phyloP scores from a whole-genome alignment of 2,888 invertebrate species.

The Lottia gigantea region DNA sequence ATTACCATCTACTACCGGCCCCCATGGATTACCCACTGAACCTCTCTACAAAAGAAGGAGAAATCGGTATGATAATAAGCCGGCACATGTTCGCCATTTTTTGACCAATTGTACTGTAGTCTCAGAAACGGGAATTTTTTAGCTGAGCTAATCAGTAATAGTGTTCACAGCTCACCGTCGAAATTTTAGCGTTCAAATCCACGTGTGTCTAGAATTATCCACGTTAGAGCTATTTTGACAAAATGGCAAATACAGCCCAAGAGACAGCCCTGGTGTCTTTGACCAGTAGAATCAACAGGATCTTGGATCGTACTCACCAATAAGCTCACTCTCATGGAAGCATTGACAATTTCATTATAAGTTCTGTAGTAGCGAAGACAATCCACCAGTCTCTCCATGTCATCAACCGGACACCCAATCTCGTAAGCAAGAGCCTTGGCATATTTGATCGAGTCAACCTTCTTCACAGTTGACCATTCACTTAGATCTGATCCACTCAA shows the following conservation, averaged over 20 bases:
- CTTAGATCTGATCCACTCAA: conserved; percentile 69
- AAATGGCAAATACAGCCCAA: not conserved
- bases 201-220: too few species aligned
- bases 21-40: conserved; percentile 63
- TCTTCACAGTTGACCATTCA: conserved; percentile 63
- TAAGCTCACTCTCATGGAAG: conserved; percentile 57
- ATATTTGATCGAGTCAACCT: conserved; percentile 58
- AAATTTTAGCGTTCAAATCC: too few species aligned
- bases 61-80: not conserved
- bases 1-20: conserved; percentile 63
- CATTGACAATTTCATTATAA: conserved; percentile 63
- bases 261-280: too few species aligned
- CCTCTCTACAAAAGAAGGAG: conserved; percentile 45
- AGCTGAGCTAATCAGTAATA: too few species aligned
- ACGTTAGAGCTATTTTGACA: not conserved
- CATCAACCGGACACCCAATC: conserved; percentile 55
- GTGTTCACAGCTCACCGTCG: too few species aligned
- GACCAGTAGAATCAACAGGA: too few species aligned
- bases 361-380: conserved; percentile 65
- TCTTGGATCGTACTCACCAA: conserved; percentile 42
- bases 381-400: conserved; percentile 57
- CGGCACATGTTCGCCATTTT: too few species aligned
- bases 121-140: too few species aligned
- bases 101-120: too few species aligned
- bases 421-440: conserved; percentile 61